phyloP scores from a whole-genome alignment of 2,888 invertebrate species.

The Archaeoteleia sp. region DNA sequence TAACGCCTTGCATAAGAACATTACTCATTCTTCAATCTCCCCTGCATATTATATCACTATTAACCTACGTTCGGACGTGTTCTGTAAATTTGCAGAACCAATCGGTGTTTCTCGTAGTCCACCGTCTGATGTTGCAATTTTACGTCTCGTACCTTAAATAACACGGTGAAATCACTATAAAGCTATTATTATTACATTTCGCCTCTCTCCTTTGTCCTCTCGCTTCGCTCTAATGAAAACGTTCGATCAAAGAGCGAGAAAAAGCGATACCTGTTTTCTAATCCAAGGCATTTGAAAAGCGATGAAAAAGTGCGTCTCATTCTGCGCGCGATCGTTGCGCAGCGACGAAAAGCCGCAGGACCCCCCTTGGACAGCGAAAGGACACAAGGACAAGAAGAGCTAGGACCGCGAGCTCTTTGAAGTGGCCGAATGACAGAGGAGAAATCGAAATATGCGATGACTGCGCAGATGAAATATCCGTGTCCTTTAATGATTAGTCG shows the following conservation, averaged over 20 bases:
- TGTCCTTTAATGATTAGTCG: conserved; percentile 64
- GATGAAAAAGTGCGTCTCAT: conserved; percentile 24
- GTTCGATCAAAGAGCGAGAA: background rate
- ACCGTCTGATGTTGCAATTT: too few species aligned
- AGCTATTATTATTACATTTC: too few species aligned
- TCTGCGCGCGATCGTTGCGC: conserved; percentile 28
- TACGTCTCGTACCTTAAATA: too few species aligned
- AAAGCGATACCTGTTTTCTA: background rate
- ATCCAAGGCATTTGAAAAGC: conserved; percentile 5
- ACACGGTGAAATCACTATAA: too few species aligned
- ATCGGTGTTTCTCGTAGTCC: too few species aligned
- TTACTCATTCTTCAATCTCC: too few species aligned
- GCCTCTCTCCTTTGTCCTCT: too few species aligned
- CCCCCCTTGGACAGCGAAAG: conserved; percentile 27
- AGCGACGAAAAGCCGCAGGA: conserved; percentile 35
- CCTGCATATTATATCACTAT: too few species aligned
- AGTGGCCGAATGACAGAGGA: conserved; percentile 66
- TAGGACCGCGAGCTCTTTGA: conserved; percentile 57
- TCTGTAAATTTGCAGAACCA: too few species aligned
- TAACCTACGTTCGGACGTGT: too few species aligned
- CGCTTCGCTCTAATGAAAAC: too few species aligned
- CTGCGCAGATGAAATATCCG: conserved; percentile 68
- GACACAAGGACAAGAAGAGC: conserved; percentile 47
- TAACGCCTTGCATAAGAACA: too few species aligned
- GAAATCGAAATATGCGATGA: conserved; percentile 70